Evolutionary conservation across 1,140 invertebrate genomes (phyloP).

Genomic region (Bombus pyrosoma): DNA sequence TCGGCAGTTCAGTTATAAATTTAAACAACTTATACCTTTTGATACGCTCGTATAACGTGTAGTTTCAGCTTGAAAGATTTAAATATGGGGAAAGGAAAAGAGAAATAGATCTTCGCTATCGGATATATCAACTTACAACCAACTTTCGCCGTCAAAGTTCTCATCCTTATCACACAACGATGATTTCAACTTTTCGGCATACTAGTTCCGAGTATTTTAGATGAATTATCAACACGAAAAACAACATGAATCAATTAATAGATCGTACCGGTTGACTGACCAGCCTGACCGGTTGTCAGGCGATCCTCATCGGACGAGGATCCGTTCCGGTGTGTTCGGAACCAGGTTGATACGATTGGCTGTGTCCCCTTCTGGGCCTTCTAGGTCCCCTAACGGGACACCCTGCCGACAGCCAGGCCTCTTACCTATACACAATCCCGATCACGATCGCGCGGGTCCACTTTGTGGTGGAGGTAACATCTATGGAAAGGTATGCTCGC

Average conservation of each 20-base stretch:
- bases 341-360: conserved; percentile 59
- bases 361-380: conserved; percentile 69
- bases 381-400: conserved; percentile 81
- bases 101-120: not conserved
- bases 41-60: not conserved
- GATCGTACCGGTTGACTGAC: conserved; percentile 57
- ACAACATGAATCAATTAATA: not conserved
- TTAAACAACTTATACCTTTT: not conserved
- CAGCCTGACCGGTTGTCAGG: conserved; percentile 30
- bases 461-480: not conserved
- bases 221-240: not conserved
- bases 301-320: conserved; percentile 49
- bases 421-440: conserved; percentile 61
- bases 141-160: not conserved
- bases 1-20: not conserved
- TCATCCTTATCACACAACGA: not conserved
- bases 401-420: conserved; percentile 49
- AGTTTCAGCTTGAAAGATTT: not conserved
- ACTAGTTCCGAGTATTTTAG: too few relatives aligned
- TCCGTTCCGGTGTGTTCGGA: conserved; percentile 58
- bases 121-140: not conserved
- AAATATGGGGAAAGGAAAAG: too few relatives aligned
- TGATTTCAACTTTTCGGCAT: not conserved
- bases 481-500: conserved; percentile 4
- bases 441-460: conserved; percentile 41